These are phyloP conservation scores for Plagiodera versicolora DNA, from an alignment of 2,888 invertebrate genomes.

Conservation along the genomic window DNA sequence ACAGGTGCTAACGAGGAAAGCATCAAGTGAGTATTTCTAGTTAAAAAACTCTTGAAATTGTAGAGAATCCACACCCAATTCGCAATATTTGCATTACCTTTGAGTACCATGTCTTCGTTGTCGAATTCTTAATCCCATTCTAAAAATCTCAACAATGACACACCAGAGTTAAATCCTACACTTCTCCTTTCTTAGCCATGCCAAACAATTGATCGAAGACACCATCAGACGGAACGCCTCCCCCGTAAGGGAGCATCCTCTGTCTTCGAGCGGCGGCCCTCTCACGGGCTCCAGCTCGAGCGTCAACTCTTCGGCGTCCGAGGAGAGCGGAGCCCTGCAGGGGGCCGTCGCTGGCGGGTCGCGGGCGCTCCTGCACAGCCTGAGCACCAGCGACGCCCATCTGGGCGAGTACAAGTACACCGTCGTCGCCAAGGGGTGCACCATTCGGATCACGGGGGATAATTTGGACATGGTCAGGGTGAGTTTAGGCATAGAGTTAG, in stretches of 20 bases:
- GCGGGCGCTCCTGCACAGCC: constrained; percentile 72
- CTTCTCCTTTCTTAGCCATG: too few relatives aligned
- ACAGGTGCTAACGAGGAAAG: constrained; percentile 93
- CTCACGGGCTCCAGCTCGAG: constrained; percentile 75
- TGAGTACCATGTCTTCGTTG: too few relatives aligned
- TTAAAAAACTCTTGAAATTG: too few relatives aligned
- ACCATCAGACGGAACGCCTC: constrained; percentile 94
- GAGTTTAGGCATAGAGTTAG: too few relatives aligned
- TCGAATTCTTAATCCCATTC: too few relatives aligned
- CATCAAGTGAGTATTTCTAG: constrained; percentile 77
- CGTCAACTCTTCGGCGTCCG: constrained; percentile 74
- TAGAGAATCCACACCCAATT: too few relatives aligned
- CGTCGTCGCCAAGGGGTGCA: constrained; percentile 76
- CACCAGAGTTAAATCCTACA: too few relatives aligned
- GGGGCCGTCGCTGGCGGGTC: constrained; percentile 58
- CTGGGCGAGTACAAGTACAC: constrained; percentile 88
- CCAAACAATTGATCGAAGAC: constrained; percentile 91
- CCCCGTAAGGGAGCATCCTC: constrained; percentile 72
- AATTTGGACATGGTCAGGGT: constrained; percentile 85
- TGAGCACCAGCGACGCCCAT: constrained; percentile 81
- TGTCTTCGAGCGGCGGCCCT: constrained; percentile 53
- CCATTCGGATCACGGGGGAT: constrained; percentile 82
- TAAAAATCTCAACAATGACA: too few relatives aligned
- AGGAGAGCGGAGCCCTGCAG: constrained; percentile 58
- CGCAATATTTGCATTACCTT: too few relatives aligned